Conservation (phyloP, 2,888 invertebrate genomes). For the Oscheius sp. region DNA sequence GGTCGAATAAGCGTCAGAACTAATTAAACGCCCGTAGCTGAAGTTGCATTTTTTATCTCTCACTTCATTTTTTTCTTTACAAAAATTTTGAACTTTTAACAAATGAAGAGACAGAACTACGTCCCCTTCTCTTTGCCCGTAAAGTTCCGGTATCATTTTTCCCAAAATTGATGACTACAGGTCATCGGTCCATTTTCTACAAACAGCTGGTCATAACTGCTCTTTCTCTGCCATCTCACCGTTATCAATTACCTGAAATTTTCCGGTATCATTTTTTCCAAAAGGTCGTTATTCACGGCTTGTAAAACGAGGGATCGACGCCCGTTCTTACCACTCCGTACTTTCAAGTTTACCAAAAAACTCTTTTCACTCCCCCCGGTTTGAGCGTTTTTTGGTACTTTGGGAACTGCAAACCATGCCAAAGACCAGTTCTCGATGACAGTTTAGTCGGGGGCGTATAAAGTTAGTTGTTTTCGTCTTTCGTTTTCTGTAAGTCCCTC, state of each 20-base stretch:
- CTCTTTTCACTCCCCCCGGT: not conserved
- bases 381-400: not conserved
- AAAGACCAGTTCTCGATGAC: too few species aligned
- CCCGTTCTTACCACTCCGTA: not conserved
- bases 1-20: too few species aligned
- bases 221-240: not conserved
- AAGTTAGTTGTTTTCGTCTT: not conserved
- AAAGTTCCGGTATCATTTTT: not conserved
- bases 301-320: constrained; percentile 13
- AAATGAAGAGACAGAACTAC: too few species aligned
- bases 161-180: not conserved
- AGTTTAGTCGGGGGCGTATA: not conserved
- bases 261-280: not conserved
- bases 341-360: not conserved
- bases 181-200: not conserved
- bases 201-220: constrained; percentile 7
- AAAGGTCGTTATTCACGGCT: not conserved
- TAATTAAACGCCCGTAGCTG: too few species aligned
- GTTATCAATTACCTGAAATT: not conserved
- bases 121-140: not conserved
- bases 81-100: too few species aligned
- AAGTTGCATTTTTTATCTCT: too few species aligned
- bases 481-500: not conserved
- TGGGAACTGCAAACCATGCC: too few species aligned
- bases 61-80: too few species aligned